Conservation (phyloP, 2,113 vertebrate species). For the Otus sunia region DNA sequence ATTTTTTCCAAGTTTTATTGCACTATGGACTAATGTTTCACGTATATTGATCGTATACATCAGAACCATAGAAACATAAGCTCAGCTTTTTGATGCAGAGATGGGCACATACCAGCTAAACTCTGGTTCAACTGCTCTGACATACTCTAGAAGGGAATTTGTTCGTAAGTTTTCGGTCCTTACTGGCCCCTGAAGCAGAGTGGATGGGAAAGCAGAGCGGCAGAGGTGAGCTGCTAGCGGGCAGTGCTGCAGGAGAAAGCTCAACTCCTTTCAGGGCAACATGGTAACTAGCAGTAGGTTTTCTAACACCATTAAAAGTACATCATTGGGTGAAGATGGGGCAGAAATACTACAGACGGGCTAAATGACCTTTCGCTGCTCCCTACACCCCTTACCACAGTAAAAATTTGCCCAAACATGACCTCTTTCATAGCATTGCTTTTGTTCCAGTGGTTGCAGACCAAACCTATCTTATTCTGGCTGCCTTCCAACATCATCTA, state of each 20-base stretch:
- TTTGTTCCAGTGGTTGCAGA: background rate
- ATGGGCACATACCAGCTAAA: background rate
- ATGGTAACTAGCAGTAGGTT: accelerated
- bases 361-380: background rate
- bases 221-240: accelerated
- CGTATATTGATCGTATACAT: background rate
- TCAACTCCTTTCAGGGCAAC: background rate
- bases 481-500: background rate
- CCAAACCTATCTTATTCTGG: background rate
- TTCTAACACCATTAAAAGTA: background rate
- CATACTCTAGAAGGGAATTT: background rate
- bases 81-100: background rate
- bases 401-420: background rate
- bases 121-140: background rate
- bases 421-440: background rate
- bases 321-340: background rate
- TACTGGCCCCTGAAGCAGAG: background rate
- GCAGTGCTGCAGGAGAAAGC: background rate
- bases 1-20: background rate
- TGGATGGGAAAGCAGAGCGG: accelerated
- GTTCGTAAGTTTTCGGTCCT: background rate
- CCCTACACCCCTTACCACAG: background rate
- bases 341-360: background rate
- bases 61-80: background rate
- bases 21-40: background rate